Conservation (phyloP, 2,888 invertebrate genomes). For the Teleiodes luculella region DNA sequence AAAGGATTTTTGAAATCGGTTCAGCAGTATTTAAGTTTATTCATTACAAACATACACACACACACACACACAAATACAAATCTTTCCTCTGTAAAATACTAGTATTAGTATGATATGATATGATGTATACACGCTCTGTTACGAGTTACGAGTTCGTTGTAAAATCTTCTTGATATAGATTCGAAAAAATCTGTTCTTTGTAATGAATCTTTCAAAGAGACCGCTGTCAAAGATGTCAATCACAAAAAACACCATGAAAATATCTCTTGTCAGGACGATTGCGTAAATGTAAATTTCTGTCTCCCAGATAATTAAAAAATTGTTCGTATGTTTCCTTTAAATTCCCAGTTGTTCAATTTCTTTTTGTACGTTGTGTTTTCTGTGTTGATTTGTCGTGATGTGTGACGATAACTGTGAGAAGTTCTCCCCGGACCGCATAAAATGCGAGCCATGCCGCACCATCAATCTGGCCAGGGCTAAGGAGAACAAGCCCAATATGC, state of each 20-base stretch:
- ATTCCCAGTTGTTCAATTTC: background rate
- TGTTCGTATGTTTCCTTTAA: background rate
- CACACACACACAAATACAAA: too few relatives aligned
- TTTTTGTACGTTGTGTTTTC: background rate
- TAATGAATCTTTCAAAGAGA: background rate
- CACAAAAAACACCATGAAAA: background rate
- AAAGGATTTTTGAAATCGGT: too few relatives aligned
- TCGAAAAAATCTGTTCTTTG: too few relatives aligned
- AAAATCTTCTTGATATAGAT: too few relatives aligned
- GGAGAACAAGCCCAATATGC: constrained; percentile 61
- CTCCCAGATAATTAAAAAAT: background rate
- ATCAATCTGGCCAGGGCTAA: constrained; percentile 62
- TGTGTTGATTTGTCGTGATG: constrained; percentile 34
- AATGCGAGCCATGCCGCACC: constrained; percentile 63
- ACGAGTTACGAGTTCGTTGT: too few relatives aligned
- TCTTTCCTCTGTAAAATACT: too few relatives aligned
- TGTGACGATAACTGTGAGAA: constrained; percentile 39
- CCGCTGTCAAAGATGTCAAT: background rate
- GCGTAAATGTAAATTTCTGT: background rate
- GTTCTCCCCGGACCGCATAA: constrained; percentile 37
- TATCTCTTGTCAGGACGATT: background rate
- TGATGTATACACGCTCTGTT: too few relatives aligned
- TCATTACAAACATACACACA: too few relatives aligned
- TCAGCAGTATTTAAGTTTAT: too few relatives aligned
- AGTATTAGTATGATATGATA: too few relatives aligned